phyloP scores from a whole-genome alignment of 2,888 invertebrate species.

The Drosophila flavopinicola region DNA sequence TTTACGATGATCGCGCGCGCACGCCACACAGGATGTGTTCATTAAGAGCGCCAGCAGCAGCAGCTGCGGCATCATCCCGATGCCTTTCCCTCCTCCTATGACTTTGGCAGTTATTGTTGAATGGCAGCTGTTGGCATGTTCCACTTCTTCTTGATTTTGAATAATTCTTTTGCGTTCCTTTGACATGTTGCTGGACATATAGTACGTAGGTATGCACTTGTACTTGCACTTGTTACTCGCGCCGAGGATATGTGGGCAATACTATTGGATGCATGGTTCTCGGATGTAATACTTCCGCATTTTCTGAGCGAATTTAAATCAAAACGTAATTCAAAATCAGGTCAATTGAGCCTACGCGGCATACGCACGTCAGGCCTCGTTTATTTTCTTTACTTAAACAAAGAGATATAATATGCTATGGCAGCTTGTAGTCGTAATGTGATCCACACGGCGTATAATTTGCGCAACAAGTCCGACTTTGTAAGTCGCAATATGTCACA shows the following conservation, averaged over 20 bases:
- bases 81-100: constrained; percentile 13
- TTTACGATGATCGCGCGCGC: constrained; percentile 77
- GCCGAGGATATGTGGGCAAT: not conserved
- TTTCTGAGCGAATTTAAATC: constrained; percentile 29
- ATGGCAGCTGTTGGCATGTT: constrained; percentile 20
- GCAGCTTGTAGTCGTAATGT: constrained; percentile 14
- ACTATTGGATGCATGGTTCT: constrained; percentile 17
- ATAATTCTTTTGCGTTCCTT: constrained; percentile 23
- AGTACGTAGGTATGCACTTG: not conserved
- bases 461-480: constrained; percentile 31
- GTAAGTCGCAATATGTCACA: not conserved
- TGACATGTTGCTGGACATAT: constrained; percentile 38
- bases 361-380: constrained; percentile 1
- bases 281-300: constrained; percentile 24
- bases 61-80: constrained; percentile 2
- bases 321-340: constrained; percentile 44
- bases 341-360: constrained; percentile 62
- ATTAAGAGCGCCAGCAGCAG: constrained; percentile 75
- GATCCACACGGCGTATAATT: constrained; percentile 29
- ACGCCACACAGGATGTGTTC: constrained; percentile 82
- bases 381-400: constrained; percentile 15
- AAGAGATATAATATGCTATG: constrained; percentile 8
- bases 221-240: constrained; percentile 16
- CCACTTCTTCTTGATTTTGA: not conserved
- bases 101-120: constrained; percentile 34